phyloP scores from a whole-genome alignment of 2,888 invertebrate genomes.

The Mesochorus sp. region DNA sequence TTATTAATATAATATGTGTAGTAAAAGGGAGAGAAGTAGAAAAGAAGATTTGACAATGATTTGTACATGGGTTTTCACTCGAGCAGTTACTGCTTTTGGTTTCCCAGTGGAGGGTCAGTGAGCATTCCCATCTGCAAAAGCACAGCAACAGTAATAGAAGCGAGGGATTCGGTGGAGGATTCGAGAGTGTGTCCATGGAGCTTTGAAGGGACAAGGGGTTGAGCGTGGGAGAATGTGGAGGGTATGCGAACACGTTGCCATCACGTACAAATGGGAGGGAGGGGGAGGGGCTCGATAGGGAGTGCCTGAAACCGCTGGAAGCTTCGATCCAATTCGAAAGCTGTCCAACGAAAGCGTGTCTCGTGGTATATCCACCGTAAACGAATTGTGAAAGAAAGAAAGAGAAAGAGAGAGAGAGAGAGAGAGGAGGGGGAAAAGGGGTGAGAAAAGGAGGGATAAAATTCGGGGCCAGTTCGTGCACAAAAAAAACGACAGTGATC shows the following conservation, averaged over 20 bases:
- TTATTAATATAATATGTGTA: background rate
- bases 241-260: constrained; percentile 14
- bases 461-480: constrained; percentile 44
- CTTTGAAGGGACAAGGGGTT: background rate
- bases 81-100: background rate
- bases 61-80: background rate
- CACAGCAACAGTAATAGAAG: constrained; percentile 4
- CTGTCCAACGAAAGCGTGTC: constrained; percentile 66
- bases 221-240: background rate
- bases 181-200: constrained; percentile 40
- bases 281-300: constrained; percentile 48
- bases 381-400: constrained; percentile 65
- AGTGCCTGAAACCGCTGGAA: constrained; percentile 55
- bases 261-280: constrained; percentile 45
- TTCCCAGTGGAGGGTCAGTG: constrained; percentile 13
- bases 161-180: constrained; percentile 33
- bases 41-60: background rate
- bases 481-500: constrained; percentile 47
- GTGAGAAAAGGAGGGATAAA: too few relatives aligned
- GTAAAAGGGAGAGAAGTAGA: background rate
- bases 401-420: constrained; percentile 54
- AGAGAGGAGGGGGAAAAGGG: too few relatives aligned
- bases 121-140: constrained; percentile 33
- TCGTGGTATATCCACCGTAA: constrained; percentile 66
- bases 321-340: constrained; percentile 70